Evolutionary conservation across 1,140 invertebrate species (phyloP).

Genomic region (Lutraria rhynchaena): DNA sequence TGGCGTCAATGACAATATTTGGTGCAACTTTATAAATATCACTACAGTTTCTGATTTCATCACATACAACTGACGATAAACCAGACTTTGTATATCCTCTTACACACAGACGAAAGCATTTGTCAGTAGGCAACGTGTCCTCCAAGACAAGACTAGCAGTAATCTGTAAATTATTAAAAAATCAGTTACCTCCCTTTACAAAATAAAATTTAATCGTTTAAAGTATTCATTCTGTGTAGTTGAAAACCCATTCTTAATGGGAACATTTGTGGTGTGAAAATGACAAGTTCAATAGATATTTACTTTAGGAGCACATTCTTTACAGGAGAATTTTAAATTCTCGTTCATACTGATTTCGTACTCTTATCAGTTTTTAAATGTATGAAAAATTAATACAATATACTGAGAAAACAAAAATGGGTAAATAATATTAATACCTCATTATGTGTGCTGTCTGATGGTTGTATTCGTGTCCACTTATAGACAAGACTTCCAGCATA

Average conservation of each 20-base stretch:
- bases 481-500: no score
- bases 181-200: no score
- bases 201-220: no score
- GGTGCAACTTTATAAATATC: conserved; percentile 15
- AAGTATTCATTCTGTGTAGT: background rate
- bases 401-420: no score
- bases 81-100: conserved; percentile 45
- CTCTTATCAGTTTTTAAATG: no score
- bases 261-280: no score
- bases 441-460: no score
- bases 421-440: background rate
- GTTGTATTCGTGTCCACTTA: no score
- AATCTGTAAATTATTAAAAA: background rate
- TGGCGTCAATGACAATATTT: conserved; percentile 30
- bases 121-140: conserved; percentile 7
- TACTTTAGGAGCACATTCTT: background rate
- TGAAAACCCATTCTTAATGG: background rate
- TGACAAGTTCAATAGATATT: background rate
- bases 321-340: background rate
- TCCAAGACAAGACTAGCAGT: background rate
- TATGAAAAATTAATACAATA: no score
- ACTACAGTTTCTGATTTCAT: conserved; percentile 14
- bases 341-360: no score
- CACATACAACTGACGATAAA: no score
- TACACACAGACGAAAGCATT: conserved; percentile 34